These are phyloP conservation scores for Oreamnos americanus DNA, from an alignment of 2,113 vertebrate species.

Conservation along the genomic window DNA sequence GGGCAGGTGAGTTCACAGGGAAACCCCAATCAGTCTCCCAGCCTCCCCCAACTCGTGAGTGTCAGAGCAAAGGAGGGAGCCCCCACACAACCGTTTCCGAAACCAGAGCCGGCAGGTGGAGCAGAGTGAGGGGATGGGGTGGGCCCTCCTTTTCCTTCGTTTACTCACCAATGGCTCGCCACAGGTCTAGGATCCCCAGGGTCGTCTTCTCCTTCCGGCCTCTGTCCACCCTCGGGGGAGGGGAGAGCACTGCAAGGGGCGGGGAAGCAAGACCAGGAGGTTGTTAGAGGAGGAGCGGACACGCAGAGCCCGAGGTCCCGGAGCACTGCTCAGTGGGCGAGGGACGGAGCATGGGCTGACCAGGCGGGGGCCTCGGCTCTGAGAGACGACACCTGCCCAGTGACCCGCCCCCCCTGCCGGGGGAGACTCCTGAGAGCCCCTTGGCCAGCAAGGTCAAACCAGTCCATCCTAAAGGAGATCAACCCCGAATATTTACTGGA, in stretches of 20 bases:
- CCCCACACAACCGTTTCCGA: rapidly evolving
- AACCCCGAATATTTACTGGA: not conserved
- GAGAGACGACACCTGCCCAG: rapidly evolving
- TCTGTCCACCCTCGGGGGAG: not conserved
- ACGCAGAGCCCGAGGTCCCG: not conserved
- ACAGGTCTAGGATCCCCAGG: not conserved
- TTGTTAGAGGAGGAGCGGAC: rapidly evolving
- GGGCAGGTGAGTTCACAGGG: not conserved
- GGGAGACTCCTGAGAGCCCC: not conserved
- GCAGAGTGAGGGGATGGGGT: rapidly evolving
- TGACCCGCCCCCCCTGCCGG: rapidly evolving
- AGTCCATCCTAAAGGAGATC: not conserved
- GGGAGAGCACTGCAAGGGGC: not conserved
- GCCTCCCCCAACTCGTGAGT: not conserved
- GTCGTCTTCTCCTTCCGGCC: not conserved
- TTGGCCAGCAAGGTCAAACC: not conserved
- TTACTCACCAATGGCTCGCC: not conserved
- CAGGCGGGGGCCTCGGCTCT: rapidly evolving
- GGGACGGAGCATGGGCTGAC: rapidly evolving
- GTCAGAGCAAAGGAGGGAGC: not conserved
- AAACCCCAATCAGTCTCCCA: not conserved
- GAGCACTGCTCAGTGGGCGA: rapidly evolving
- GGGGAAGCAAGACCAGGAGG: no score
- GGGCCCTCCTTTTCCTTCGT: not conserved
- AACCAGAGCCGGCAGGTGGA: rapidly evolving